Evolutionary conservation across 2,797 vertebrate genomes (phyloP).

Genomic region (Leuciscus waleckii): DNA sequence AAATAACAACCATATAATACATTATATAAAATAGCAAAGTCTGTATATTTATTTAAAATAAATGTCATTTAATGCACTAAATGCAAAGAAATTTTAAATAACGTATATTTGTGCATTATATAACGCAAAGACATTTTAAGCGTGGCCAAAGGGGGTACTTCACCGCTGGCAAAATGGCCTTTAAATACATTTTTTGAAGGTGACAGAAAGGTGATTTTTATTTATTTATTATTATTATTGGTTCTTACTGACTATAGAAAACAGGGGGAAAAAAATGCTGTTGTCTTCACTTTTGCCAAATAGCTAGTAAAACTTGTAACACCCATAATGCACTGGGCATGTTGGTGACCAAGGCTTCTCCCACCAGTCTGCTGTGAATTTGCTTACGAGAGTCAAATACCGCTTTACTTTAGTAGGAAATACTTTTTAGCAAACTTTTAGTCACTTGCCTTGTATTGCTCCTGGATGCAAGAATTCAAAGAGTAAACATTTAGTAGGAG

Average conservation of each 20-base stretch:
- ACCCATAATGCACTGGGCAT: background rate
- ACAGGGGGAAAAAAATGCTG: background rate
- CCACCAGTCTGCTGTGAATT: background rate
- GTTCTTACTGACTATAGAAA: background rate
- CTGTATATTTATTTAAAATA: background rate
- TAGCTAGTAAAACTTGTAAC: background rate
- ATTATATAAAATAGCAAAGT: background rate
- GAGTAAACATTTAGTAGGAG: background rate
- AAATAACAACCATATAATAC: constrained; percentile 17
- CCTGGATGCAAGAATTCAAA: background rate
- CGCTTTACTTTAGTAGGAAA: background rate
- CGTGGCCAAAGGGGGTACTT: background rate
- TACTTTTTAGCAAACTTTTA: background rate
- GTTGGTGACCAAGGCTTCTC: background rate
- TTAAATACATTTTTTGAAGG: too few relatives aligned
- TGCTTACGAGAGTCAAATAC: background rate
- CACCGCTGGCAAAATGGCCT: background rate
- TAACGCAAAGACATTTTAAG: background rate
- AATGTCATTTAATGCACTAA: background rate
- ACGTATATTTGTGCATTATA: background rate
- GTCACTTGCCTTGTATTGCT: background rate
- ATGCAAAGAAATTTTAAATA: background rate
- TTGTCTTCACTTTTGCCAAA: background rate
- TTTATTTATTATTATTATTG: too few relatives aligned
- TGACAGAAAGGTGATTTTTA: background rate